phyloP scores from a whole-genome alignment of 2,113 vertebrate species.

The Anseranas semipalmata region DNA sequence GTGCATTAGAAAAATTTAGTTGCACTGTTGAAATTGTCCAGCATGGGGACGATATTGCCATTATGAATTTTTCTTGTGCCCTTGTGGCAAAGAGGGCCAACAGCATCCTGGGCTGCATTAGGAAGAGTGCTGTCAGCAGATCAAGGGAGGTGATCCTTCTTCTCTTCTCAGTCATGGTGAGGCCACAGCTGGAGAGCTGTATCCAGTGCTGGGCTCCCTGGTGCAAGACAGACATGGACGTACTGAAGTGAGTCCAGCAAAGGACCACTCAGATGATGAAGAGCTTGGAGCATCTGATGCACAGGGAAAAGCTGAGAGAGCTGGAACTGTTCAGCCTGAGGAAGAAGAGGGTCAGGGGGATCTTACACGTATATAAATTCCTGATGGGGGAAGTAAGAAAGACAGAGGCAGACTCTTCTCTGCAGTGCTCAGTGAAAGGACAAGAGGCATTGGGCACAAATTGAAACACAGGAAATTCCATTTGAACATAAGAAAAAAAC shows the following conservation, averaged over 20 bases:
- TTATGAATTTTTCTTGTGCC: background rate
- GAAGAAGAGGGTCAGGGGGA: background rate
- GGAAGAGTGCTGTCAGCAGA: background rate
- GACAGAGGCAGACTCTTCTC: background rate
- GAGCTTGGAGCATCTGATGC: background rate
- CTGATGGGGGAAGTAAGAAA: background rate
- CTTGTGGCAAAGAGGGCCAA: background rate
- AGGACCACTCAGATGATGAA: background rate
- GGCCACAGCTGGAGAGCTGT: background rate
- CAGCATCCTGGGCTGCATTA: background rate
- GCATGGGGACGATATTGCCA: background rate
- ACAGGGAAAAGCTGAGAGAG: background rate
- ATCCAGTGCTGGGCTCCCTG: background rate
- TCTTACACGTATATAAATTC: background rate
- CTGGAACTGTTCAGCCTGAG: background rate
- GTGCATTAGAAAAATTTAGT: background rate
- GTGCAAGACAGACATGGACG: rapidly evolving
- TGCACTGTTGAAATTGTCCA: background rate
- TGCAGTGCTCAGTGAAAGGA: background rate
- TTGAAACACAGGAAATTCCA: background rate
- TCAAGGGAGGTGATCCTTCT: background rate
- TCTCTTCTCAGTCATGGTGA: background rate
- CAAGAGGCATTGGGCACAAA: background rate
- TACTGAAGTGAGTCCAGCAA: background rate
- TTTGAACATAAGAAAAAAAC: background rate